Evolutionary conservation across 2,797 vertebrate species (phyloP).

Genomic region (Lycodopsis pacificus): DNA sequence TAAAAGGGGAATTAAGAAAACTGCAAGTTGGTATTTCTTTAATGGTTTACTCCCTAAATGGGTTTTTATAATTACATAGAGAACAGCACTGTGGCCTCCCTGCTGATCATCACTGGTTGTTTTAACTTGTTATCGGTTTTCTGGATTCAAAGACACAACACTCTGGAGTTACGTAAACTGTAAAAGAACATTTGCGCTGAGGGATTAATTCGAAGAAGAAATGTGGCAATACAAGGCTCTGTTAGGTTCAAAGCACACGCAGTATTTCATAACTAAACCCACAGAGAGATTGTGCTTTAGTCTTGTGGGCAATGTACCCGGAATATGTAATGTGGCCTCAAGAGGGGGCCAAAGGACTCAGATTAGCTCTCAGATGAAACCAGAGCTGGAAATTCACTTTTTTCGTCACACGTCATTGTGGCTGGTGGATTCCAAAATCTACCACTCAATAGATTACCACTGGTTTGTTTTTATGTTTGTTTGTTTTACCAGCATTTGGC

Average conservation of each 20-base stretch:
- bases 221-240: neutral
- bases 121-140: slow-evolving; percentile 34
- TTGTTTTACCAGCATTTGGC: neutral
- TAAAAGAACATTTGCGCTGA: neutral
- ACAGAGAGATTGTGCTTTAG: neutral
- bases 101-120: slow-evolving; percentile 27
- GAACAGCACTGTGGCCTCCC: slow-evolving; percentile 13
- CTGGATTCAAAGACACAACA: slow-evolving; percentile 17
- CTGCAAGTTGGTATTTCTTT: slow-evolving; percentile 36
- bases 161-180: neutral
- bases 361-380: slow-evolving; percentile 16
- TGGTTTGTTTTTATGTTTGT: no score
- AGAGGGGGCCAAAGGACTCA: slow-evolving; percentile 66
- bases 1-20: slow-evolving; percentile 29
- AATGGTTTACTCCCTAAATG: slow-evolving; percentile 30
- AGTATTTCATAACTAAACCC: neutral
- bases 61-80: slow-evolving; percentile 28
- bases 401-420: neutral
- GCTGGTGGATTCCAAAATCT: neutral
- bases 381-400: neutral
- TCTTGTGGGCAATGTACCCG: neutral
- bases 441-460: neutral
- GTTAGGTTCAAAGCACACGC: slow-evolving; percentile 7
- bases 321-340: slow-evolving; percentile 42
- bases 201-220: slow-evolving; percentile 19